Percentiles rank a stretch among this genome's conserved stretches.
Evolutionary conservation across 1,140 invertebrate species (phyloP).

Genomic region (Ips typographus): DNA sequence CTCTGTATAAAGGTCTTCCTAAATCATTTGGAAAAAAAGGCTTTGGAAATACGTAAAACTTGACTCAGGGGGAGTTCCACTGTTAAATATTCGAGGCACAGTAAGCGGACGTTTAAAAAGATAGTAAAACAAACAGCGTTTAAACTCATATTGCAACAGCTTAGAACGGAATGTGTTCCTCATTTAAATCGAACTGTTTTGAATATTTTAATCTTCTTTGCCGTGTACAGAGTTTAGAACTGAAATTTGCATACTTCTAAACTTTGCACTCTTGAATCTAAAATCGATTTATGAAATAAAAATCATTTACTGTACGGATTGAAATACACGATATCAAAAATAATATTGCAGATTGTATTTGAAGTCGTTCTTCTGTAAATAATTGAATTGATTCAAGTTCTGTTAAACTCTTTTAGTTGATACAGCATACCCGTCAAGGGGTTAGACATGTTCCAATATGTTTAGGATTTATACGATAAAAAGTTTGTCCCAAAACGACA

Average conservation of each 20-base stretch:
- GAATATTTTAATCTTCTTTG: background rate
- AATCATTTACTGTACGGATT: background rate
- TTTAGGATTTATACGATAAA: constrained; percentile 10
- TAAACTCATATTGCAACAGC: constrained; percentile 4
- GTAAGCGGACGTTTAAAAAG: constrained; percentile 1
- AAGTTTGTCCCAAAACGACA: constrained; percentile 4
- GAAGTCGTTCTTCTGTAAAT: background rate
- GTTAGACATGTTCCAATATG: constrained; percentile 1
- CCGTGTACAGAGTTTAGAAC: too few relatives aligned
- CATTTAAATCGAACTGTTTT: constrained; percentile 12
- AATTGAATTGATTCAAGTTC: background rate
- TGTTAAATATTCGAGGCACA: constrained; percentile 14
- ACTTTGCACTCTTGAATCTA: too few relatives aligned
- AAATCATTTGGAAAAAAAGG: background rate
- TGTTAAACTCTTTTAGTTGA: background rate
- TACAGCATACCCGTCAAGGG: background rate
- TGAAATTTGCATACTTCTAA: too few relatives aligned
- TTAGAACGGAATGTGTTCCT: background rate
- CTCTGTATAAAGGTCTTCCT: background rate
- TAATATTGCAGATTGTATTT: background rate
- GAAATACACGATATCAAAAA: background rate
- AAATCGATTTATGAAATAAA: background rate
- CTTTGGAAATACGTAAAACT: background rate
- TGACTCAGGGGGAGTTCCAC: background rate
- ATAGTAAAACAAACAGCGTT: constrained; percentile 11